Percentiles rank a stretch among this genome's conserved stretches.
Conservation (phyloP, 2,888 invertebrate species). For the Carpatolechia fugitivella region DNA sequence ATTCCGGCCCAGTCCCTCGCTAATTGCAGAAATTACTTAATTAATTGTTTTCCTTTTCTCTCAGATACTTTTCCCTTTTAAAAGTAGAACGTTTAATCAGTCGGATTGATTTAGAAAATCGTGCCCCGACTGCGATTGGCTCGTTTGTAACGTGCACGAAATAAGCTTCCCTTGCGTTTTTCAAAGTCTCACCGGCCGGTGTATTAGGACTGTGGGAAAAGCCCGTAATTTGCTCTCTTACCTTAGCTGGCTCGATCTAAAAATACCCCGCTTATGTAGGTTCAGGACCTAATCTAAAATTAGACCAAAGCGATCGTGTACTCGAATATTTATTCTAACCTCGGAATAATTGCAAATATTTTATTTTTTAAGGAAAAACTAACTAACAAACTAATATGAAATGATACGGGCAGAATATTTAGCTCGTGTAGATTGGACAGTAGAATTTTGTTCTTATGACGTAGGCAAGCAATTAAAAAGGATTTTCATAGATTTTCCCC, state of each 20-base stretch:
- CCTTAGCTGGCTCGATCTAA: constrained; percentile 1
- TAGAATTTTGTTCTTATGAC: too few species aligned
- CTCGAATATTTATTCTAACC: too few species aligned
- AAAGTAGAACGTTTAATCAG: constrained; percentile 33
- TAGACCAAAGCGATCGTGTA: too few species aligned
- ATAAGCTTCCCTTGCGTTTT: constrained; percentile 22
- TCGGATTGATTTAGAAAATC: constrained; percentile 35
- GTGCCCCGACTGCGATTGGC: constrained; percentile 24
- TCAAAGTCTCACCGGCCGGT: constrained; percentile 2
- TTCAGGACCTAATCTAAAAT: too few species aligned
- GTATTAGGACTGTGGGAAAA: constrained; percentile 21
- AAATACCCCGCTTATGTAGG: neutral
- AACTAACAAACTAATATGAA: too few species aligned
- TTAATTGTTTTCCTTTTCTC: constrained; percentile 71
- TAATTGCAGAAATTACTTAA: constrained; percentile 71
- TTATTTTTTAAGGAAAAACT: too few species aligned
- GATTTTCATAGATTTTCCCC: too few species aligned
- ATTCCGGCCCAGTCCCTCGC: constrained; percentile 62
- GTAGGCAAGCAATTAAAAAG: too few species aligned
- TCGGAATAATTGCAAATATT: too few species aligned
- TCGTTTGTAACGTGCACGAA: constrained; percentile 25
- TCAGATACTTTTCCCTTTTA: constrained; percentile 48
- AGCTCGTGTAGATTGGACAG: too few species aligned
- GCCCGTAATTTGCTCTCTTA: constrained; percentile 3
- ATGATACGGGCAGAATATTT: too few species aligned